Percentiles rank a stretch among this genome's conserved stretches.
Conservation (phyloP, 1,140 invertebrate species). For the Metopolophium dirhodum region DNA sequence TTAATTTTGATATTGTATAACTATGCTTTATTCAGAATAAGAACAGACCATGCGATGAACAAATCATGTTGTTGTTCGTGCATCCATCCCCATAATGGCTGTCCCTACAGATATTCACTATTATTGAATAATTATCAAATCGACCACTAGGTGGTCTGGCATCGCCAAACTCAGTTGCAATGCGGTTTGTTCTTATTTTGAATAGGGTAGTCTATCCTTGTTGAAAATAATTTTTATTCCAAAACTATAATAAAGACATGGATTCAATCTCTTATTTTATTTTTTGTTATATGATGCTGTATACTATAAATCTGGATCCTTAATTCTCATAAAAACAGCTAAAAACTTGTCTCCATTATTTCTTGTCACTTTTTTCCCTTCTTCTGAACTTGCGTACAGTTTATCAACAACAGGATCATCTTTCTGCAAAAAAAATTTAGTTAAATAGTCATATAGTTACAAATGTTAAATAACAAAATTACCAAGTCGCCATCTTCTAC, state of each 20-base stretch:
- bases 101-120: no score
- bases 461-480: constrained; percentile 12
- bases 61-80: no score
- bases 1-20: no score
- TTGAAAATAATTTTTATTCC: not conserved
- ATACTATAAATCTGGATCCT: constrained; percentile 63
- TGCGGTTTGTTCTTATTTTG: no score
- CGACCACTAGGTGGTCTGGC: no score
- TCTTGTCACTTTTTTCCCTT: constrained; percentile 96
- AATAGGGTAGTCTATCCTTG: not conserved
- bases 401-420: constrained; percentile 85
- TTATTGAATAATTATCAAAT: no score
- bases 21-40: no score
- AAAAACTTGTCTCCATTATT: constrained; percentile 94
- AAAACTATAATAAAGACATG: not conserved
- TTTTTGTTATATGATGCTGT: not conserved
- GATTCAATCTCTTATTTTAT: not conserved
- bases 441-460: not conserved
- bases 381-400: constrained; percentile 92
- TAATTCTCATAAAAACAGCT: constrained; percentile 84
- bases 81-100: no score
- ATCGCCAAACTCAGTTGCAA: no score
- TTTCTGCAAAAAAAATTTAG: constrained; percentile 66
- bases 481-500: constrained; percentile 64
- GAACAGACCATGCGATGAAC: no score